phyloP scores from a whole-genome alignment of 2,797 vertebrate species.

The Oreortyx pictus region DNA sequence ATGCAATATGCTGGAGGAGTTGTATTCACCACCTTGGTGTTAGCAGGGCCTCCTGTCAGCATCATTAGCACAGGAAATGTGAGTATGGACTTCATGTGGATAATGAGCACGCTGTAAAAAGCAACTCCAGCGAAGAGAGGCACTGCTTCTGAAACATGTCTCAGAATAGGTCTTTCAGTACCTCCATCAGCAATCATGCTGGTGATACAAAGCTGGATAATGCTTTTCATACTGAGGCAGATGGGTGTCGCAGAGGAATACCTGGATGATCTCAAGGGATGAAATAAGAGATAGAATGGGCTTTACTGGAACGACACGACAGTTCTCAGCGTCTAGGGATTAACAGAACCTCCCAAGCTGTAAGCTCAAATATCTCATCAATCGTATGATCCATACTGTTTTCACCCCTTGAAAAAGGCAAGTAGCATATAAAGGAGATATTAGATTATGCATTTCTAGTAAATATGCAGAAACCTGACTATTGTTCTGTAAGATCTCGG shows the following conservation, averaged over 20 bases:
- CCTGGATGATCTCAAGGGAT: background rate
- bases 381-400: background rate
- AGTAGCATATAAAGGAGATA: background rate
- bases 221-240: background rate
- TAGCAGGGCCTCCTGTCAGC: constrained; percentile 1
- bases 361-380: background rate
- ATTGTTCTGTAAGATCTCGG: background rate
- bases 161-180: background rate
- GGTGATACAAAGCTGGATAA: background rate
- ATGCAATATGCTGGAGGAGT: background rate
- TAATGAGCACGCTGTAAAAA: constrained; percentile 36
- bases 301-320: background rate
- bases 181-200: background rate
- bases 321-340: background rate
- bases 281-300: background rate
- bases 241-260: background rate
- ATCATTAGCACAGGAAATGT: constrained; percentile 47
- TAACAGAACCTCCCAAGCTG: background rate
- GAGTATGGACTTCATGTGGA: background rate
- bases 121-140: background rate
- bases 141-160: background rate
- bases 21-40: background rate
- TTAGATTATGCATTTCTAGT: background rate
- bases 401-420: background rate
- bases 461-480: background rate